These are phyloP conservation scores for Gari tellinella DNA, from an alignment of 2,888 invertebrate genomes.

Conservation along the genomic window DNA sequence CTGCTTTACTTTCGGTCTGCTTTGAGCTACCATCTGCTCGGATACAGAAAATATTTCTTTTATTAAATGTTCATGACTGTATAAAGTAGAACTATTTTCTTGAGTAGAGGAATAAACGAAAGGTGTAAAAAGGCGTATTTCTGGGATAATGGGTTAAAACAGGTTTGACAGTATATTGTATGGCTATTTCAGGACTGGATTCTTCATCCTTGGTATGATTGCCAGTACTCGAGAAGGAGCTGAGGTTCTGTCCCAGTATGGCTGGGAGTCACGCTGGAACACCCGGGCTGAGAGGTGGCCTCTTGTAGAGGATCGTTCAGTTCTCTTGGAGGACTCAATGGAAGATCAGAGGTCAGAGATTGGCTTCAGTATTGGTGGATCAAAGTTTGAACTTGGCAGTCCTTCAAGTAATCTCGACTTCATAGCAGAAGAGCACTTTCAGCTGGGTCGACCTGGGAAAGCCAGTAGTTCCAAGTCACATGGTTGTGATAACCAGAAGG, in stretches of 20 bases:
- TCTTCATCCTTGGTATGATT: slow-evolving; percentile 94
- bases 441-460: slow-evolving; percentile 9
- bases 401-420: slow-evolving; percentile 66
- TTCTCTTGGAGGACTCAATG: slow-evolving; percentile 60
- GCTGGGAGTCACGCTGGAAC: slow-evolving; percentile 89
- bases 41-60: too few relatives aligned
- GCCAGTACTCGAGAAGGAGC: slow-evolving; percentile 94
- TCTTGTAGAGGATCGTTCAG: slow-evolving; percentile 69
- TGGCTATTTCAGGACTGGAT: slow-evolving; percentile 89
- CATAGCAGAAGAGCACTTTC: slow-evolving; percentile 72
- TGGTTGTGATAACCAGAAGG: slow-evolving; percentile 41
- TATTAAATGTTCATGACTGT: too few relatives aligned
- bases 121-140: too few relatives aligned
- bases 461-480: neutral
- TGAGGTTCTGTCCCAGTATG: slow-evolving; percentile 90
- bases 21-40: too few relatives aligned
- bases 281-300: slow-evolving; percentile 88
- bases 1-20: too few relatives aligned
- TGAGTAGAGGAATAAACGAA: too few relatives aligned
- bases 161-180: too few relatives aligned
- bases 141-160: too few relatives aligned
- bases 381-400: slow-evolving; percentile 45
- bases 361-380: slow-evolving; percentile 42
- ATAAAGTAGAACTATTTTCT: too few relatives aligned
- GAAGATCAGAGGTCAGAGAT: slow-evolving; percentile 51